Percentiles rank a stretch among this genome's conserved stretches.
Evolutionary conservation across 2,113 vertebrate species (phyloP).

Genomic region (Grammomys dolichurus): DNA sequence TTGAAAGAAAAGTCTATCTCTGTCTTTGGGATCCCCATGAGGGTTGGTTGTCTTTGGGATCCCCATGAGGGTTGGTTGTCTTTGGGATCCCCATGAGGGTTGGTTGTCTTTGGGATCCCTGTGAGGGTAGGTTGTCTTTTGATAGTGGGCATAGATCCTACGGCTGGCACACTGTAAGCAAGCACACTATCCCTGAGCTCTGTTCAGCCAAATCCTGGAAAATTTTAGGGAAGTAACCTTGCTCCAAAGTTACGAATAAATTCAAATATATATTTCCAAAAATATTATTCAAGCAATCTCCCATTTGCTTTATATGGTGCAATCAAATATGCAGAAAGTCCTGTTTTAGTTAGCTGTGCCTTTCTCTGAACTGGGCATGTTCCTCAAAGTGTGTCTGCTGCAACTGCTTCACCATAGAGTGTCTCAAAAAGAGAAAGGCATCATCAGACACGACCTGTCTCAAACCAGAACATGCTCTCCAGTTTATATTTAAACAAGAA

Average conservation of each 20-base stretch:
- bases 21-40: background rate
- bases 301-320: background rate
- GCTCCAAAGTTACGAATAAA: background rate
- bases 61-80: background rate
- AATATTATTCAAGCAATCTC: background rate
- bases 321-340: background rate
- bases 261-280: slow-evolving; percentile 21
- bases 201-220: background rate
- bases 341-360: background rate
- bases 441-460: background rate
- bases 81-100: background rate
- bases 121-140: background rate
- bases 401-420: background rate
- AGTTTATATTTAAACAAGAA: slow-evolving; percentile 3
- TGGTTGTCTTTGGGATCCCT: background rate
- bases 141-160: no score
- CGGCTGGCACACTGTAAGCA: background rate
- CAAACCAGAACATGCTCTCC: background rate
- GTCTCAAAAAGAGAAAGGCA: background rate
- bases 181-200: background rate
- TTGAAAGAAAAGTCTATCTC: background rate
- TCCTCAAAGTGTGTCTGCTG: background rate
- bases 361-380: background rate
- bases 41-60: background rate
- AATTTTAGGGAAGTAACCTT: background rate